Evolutionary conservation across 1,140 invertebrate genomes (phyloP).

Genomic region (Neocloeon triangulifer): DNA sequence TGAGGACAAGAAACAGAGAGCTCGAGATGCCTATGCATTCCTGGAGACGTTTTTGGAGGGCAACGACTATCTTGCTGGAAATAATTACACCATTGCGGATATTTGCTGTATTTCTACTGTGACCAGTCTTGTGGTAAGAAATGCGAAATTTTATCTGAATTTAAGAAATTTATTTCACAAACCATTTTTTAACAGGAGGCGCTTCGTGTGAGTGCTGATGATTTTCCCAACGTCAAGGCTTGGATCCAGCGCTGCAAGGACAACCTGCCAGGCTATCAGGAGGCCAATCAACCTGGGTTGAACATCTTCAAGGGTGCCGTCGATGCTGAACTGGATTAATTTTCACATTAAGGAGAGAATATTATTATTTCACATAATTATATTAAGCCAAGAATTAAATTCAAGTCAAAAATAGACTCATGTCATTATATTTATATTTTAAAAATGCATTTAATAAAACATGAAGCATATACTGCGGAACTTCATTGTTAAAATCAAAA

Average conservation of each 20-base stretch:
- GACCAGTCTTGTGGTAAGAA: neutral
- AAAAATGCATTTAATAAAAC: too few species aligned
- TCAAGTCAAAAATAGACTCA: too few species aligned
- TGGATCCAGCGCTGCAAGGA: constrained; percentile 42
- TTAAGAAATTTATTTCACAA: too few species aligned
- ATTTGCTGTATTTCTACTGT: constrained; percentile 8
- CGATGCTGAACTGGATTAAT: constrained; percentile 10
- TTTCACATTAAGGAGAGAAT: too few species aligned
- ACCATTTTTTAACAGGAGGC: too few species aligned
- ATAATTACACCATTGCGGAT: constrained; percentile 14
- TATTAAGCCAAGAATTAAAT: too few species aligned
- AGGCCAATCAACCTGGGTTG: constrained; percentile 30
- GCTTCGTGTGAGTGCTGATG: too few species aligned
- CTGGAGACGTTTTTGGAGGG: constrained; percentile 17
- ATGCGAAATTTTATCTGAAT: too few species aligned
- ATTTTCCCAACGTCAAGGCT: constrained; percentile 32
- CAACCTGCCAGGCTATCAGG: constrained; percentile 42
- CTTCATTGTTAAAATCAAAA: too few species aligned
- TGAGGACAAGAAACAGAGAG: constrained; percentile 9
- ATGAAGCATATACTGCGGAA: too few species aligned
- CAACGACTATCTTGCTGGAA: constrained; percentile 17
- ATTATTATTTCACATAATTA: too few species aligned
- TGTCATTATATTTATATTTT: too few species aligned
- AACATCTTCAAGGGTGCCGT: constrained; percentile 17
- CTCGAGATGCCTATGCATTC: constrained; percentile 16